Percentiles rank a stretch among this genome's conserved stretches.
phyloP scores from a whole-genome alignment of 2,797 vertebrate species.

The Echiichthys vipera region DNA sequence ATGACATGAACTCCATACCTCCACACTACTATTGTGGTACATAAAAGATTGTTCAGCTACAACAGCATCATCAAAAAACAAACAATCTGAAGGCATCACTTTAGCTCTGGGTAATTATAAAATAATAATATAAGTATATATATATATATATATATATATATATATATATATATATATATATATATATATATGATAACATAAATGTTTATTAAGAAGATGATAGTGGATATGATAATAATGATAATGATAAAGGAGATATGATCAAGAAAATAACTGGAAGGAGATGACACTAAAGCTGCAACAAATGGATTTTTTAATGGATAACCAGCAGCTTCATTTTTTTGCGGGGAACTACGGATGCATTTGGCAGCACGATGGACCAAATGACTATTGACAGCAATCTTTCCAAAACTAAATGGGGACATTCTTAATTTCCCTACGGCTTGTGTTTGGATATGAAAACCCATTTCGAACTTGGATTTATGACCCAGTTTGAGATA shows the following conservation, averaged over 20 bases:
- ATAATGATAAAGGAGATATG: background rate
- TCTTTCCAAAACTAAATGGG: constrained; percentile 27
- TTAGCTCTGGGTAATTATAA: background rate
- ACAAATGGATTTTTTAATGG: background rate
- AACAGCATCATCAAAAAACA: background rate
- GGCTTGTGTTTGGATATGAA: constrained; percentile 17
- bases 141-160: no score
- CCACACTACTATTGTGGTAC: background rate
- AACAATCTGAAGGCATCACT: background rate
- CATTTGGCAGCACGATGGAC: constrained; percentile 22
- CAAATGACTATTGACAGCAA: constrained; percentile 41
- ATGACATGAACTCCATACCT: no score
- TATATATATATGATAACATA: no score
- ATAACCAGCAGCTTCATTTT: background rate
- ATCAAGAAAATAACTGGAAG: background rate
- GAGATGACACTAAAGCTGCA: background rate
- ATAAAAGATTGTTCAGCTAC: background rate
- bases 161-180: no score
- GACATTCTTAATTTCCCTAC: constrained; percentile 18
- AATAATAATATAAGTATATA: no score
- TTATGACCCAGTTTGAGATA: constrained; percentile 28
- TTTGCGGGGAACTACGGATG: constrained; percentile 9
- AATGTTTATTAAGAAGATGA: background rate
- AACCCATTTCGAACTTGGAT: constrained; percentile 13
- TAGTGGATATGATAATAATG: background rate